These are phyloP conservation scores for Cavia aperea DNA, from an alignment of 2,113 vertebrate genomes.

Conservation along the genomic window DNA sequence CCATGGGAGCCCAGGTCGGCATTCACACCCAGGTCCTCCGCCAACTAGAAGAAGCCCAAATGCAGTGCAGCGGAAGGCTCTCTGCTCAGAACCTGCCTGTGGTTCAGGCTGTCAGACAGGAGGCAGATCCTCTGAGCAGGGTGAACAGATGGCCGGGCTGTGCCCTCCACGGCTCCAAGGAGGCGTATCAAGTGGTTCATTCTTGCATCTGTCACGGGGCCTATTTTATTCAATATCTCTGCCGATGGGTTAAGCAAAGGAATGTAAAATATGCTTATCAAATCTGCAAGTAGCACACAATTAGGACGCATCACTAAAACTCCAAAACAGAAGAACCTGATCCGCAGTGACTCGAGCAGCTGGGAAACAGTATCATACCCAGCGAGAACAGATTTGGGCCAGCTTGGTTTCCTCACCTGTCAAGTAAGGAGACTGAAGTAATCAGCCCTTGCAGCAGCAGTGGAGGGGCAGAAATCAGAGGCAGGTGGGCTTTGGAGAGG, in stretches of 20 bases:
- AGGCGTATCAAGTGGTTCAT: constrained; percentile 27
- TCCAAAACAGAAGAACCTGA: constrained; percentile 19
- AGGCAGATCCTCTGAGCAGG: neutral
- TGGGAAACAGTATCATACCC: constrained; percentile 26
- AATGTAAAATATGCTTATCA: constrained; percentile 60
- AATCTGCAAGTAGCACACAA: constrained; percentile 50
- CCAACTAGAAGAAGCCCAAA: neutral
- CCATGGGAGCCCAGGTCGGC: neutral
- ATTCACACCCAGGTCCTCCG: neutral
- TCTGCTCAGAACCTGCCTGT: neutral
- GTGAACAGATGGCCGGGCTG: constrained; percentile 24
- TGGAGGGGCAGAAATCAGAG: neutral
- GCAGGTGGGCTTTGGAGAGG: neutral
- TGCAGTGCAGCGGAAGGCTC: neutral
- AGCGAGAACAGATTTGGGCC: constrained; percentile 13
- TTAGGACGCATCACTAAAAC: constrained; percentile 36
- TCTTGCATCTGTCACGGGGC: constrained; percentile 35
- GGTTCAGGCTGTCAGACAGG: neutral
- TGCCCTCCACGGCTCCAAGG: neutral
- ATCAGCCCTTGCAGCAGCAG: neutral
- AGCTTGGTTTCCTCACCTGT: constrained; percentile 49
- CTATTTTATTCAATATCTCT: constrained; percentile 43
- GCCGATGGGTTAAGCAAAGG: constrained; percentile 48
- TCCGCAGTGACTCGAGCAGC: neutral
- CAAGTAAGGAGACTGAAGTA: constrained; percentile 1